Evolutionary conservation across 2,113 vertebrate genomes (phyloP).

Genomic region (Mobula hypostoma): DNA sequence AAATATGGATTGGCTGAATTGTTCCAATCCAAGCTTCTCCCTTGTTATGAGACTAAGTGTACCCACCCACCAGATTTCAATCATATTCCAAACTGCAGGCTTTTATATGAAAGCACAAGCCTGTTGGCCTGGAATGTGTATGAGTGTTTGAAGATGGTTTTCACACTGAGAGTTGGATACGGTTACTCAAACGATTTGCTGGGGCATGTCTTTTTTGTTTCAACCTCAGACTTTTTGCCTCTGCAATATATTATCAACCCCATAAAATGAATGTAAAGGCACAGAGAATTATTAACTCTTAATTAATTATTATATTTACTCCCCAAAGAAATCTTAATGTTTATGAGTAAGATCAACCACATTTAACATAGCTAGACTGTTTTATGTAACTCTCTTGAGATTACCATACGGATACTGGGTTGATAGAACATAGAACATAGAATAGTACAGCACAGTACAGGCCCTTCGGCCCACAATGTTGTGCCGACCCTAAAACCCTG

Average conservation of each 20-base stretch:
- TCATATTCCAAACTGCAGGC: conserved; percentile 64
- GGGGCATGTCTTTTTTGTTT: conserved; percentile 79
- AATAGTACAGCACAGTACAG: too few species aligned
- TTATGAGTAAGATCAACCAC: not conserved
- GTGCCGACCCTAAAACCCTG: too few species aligned
- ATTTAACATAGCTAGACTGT: not conserved
- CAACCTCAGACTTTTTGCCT: conserved; percentile 71
- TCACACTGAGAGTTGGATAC: conserved; percentile 55
- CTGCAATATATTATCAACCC: conserved; percentile 76
- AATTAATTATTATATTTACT: conserved; percentile 48
- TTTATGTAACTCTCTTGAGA: not conserved
- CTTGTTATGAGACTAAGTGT: conserved; percentile 81
- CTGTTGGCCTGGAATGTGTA: conserved; percentile 75
- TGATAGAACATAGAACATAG: too few species aligned
- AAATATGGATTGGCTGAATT: conserved; percentile 78
- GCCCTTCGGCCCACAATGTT: too few species aligned
- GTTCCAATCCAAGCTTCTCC: conserved; percentile 62
- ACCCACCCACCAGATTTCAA: conserved; percentile 67
- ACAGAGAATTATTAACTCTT: conserved; percentile 66
- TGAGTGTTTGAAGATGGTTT: conserved; percentile 62
- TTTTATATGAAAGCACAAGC: conserved; percentile 62
- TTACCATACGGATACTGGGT: not conserved
- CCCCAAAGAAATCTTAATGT: conserved; percentile 4
- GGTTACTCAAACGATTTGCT: conserved; percentile 68
- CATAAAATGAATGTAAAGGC: conserved; percentile 78